phyloP scores from a whole-genome alignment of 2,113 vertebrate genomes.

The Cairina moschata region DNA sequence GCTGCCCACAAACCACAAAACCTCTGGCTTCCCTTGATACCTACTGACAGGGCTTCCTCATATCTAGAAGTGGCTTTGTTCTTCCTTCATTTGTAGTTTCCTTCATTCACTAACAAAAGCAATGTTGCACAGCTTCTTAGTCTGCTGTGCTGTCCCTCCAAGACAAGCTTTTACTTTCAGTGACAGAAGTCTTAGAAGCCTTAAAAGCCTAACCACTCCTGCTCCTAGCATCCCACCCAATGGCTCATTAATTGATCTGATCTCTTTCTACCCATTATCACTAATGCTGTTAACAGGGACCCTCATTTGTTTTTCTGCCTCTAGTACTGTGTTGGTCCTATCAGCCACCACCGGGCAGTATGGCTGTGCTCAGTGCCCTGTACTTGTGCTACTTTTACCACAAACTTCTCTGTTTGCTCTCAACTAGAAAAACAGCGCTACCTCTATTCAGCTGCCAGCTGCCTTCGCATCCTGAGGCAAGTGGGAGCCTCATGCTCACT shows the following conservation, averaged over 20 bases:
- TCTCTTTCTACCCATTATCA: not conserved
- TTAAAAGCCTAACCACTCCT: not conserved
- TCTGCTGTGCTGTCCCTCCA: not conserved
- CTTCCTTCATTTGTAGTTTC: not conserved
- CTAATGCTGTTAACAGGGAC: not conserved
- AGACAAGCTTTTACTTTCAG: not conserved
- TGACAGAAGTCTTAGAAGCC: not conserved
- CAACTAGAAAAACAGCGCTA: not conserved
- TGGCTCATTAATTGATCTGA: fast-evolving
- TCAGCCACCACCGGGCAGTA: not conserved
- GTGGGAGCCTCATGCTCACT: not conserved
- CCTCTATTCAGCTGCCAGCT: not conserved
- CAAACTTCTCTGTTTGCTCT: not conserved
- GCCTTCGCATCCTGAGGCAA: not conserved
- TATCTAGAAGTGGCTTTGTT: not conserved
- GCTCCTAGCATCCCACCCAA: not conserved
- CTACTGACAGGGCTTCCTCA: not conserved
- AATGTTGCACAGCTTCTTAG: not conserved
- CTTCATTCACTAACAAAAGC: not conserved
- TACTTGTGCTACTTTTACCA: not conserved
- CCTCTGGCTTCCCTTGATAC: not conserved
- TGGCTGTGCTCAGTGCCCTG: not conserved
- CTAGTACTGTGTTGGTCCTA: not conserved
- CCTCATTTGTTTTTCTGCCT: not conserved
- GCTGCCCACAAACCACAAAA: not conserved